A percentile compares a stretch with the other conserved stretches of the same genome.
Conservation (phyloP, 2,797 vertebrate species). For the Sardinella longiceps region DNA sequence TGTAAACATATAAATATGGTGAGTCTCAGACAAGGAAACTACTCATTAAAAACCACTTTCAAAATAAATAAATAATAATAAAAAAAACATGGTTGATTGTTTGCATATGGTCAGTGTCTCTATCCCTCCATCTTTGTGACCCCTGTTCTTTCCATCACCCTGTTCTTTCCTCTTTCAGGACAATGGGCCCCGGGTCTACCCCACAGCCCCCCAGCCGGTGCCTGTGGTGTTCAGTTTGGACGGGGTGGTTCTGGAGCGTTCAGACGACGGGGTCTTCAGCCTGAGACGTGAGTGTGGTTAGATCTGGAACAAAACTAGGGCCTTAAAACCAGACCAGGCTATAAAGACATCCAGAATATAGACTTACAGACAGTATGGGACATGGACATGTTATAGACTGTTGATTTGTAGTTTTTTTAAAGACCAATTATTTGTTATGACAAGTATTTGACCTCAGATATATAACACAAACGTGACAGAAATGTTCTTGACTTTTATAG, state of each 20-base stretch:
- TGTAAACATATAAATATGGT: no score
- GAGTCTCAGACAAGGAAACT: neutral
- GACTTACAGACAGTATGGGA: neutral
- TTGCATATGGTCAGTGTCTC: neutral
- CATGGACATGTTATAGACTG: neutral
- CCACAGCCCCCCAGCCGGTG: slow-evolving; percentile 85
- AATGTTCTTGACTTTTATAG: neutral
- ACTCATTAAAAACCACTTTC: neutral
- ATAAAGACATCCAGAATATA: no score
- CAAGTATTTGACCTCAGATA: neutral
- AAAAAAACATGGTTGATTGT: neutral
- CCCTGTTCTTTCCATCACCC: neutral
- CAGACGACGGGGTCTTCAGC: slow-evolving; percentile 85
- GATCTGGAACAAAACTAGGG: neutral
- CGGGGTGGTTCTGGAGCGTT: slow-evolving; percentile 80
- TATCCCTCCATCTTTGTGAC: neutral
- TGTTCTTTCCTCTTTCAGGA: slow-evolving; percentile 75
- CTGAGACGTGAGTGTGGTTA: slow-evolving; percentile 77
- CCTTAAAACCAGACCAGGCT: neutral
- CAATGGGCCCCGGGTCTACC: slow-evolving; percentile 86
- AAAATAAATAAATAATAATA: no score
- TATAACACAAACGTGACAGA: neutral
- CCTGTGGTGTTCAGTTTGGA: slow-evolving; percentile 84
- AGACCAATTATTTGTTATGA: neutral
- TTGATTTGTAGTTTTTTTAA: neutral